Evolutionary conservation across 2,113 vertebrate species (phyloP), one percentile per base, ranked within the genome.

Genomic region (Engystomops pustulosus): DNA sequence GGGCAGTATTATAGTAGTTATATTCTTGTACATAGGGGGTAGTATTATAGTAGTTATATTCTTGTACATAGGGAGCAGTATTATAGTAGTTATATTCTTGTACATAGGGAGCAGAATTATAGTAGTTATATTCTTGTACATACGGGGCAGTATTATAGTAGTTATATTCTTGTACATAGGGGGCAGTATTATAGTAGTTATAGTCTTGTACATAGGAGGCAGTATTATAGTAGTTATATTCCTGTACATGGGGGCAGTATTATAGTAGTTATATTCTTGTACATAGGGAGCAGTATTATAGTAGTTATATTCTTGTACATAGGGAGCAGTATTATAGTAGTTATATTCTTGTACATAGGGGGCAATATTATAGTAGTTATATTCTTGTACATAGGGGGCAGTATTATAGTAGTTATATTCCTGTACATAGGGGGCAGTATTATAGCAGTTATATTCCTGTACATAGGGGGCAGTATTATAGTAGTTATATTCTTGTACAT

Each of bases 11-110:
- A 58, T 30, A 60, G 23, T 27, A 30, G 58, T 27, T 49, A 49
- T 49, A 49, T 49, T 49, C 47, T 49, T 49, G 47, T 49, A 49
- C 47, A 49, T 49, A 49, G 38, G 47, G 15, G 9, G 47, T 8
- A 49, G 47, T 49, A 49, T 49, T 49, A 49, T 49, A 49, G 47
- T 49, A 49, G 15, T 49, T 49, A 49, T 49, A 49, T 17, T 49
- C 47, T 49, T 49, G 47, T 49, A 49, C 47, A 49, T 49, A 49
- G 47, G 14, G 6, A 23, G 23, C 1, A 60, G 55, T 60, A 60
- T 27, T 60, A 60, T 60, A 60, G 55, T 25, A 60, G n/a, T 60
- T 60, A 27, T 60, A 60, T 1, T 60, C 55, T 60, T 60, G 55
- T 27, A 60, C 7, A 60, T 60, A 27, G n/a, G 55, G 3, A 11